Conservation (phyloP, 2,113 vertebrate species). For the Mus pahari region DNA sequence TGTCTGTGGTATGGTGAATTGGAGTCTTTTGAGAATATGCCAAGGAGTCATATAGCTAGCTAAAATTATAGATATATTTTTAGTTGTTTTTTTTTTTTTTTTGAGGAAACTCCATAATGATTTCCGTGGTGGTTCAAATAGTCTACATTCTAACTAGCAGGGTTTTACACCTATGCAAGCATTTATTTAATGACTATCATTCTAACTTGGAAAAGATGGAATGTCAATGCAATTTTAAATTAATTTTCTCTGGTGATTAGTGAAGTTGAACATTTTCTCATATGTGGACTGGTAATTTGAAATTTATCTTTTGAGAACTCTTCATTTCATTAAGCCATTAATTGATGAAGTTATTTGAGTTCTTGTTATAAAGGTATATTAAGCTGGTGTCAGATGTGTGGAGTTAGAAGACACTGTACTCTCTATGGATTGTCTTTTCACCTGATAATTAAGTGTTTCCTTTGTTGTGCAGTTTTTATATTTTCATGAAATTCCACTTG, state of each 20-base stretch:
- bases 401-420: neutral
- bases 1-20: no score
- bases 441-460: neutral
- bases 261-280: neutral
- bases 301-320: neutral
- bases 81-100: neutral
- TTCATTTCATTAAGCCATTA: neutral
- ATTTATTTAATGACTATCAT: neutral
- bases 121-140: neutral
- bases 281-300: neutral
- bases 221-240: neutral
- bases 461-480: neutral
- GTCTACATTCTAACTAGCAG: neutral
- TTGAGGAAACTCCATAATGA: neutral
- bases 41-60: neutral
- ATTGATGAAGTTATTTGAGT: neutral
- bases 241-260: neutral
- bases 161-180: neutral
- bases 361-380: neutral
- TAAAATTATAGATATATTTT: neutral
- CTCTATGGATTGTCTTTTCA: neutral
- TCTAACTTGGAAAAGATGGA: neutral
- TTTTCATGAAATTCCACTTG: neutral
- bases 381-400: neutral
- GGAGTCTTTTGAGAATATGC: neutral